Conservation (phyloP, 2,113 vertebrate species). For the Oncorhynchus gorbuscha region DNA sequence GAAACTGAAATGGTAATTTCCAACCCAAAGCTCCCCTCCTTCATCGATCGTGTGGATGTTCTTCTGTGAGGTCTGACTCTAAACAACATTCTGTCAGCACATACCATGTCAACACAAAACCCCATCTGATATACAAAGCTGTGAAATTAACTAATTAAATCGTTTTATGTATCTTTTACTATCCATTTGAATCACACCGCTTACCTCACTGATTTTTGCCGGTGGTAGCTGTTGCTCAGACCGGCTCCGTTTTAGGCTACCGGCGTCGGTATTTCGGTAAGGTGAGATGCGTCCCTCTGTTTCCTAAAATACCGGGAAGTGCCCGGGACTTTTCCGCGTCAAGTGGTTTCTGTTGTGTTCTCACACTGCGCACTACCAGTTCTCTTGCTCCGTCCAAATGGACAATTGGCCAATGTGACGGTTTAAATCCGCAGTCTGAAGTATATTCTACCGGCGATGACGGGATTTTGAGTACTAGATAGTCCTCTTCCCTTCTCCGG, state of each 20-base stretch:
- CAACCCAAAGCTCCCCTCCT: background rate
- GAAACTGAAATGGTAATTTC: slow-evolving; percentile 15
- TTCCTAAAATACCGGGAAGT: background rate
- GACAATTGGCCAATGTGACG: slow-evolving; percentile 15
- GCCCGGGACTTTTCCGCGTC: background rate
- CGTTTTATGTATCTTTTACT: background rate
- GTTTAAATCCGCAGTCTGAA: slow-evolving; percentile 59
- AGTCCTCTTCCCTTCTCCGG: background rate
- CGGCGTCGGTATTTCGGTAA: background rate
- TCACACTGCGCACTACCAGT: background rate
- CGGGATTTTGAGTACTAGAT: slow-evolving; percentile 44
- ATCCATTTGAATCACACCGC: background rate
- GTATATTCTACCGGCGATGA: slow-evolving; percentile 33
- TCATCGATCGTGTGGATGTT: background rate
- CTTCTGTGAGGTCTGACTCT: background rate
- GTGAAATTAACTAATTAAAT: slow-evolving; percentile 12
- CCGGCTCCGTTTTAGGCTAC: slow-evolving; percentile 10
- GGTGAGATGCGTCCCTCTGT: background rate
- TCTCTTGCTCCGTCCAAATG: background rate
- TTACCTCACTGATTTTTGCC: slow-evolving; percentile 58
- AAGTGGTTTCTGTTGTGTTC: background rate
- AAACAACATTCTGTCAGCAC: no score
- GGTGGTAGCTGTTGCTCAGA: slow-evolving; percentile 62
- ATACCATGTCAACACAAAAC: background rate
- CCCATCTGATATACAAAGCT: background rate